These are phyloP conservation scores for Hirtodrosophila duncani DNA, from an alignment of 2,888 invertebrate species.

Conservation along the genomic window DNA sequence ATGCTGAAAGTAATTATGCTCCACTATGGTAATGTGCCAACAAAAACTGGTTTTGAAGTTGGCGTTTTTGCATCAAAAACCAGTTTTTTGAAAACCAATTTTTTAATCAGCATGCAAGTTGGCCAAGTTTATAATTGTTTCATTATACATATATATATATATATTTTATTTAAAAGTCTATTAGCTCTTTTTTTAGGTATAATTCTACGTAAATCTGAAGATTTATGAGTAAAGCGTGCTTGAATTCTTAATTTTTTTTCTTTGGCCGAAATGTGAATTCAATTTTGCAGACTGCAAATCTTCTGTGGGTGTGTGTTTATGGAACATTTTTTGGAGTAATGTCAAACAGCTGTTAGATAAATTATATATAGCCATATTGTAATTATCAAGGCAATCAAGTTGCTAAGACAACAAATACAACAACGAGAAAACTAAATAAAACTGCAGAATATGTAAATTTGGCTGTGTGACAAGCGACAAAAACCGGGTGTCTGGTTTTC, in stretches of 20 bases:
- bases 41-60: constrained; percentile 24
- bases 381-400: no score
- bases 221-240: constrained; percentile 36
- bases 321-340: no score
- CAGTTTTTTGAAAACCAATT: constrained; percentile 3
- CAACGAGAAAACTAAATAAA: no score
- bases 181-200: constrained; percentile 1
- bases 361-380: no score
- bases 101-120: constrained; percentile 47
- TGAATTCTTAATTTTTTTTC: constrained; percentile 10
- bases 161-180: constrained; percentile 1
- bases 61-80: no score
- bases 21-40: constrained; percentile 38
- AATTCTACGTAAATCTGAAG: constrained; percentile 7
- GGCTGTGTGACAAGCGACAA: constrained; percentile 13
- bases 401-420: no score
- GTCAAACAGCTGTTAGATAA: no score
- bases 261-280: constrained; percentile 6
- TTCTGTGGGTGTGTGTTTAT: no score
- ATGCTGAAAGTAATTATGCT: constrained; percentile 7
- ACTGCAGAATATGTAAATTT: no score
- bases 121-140: constrained; percentile 42
- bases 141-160: constrained; percentile 13
- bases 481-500: constrained; percentile 31
- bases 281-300: constrained; percentile 7